These are phyloP conservation scores for Mesorhabditis sp. DNA, from an alignment of 2,888 invertebrate genomes.

Conservation along the genomic window DNA sequence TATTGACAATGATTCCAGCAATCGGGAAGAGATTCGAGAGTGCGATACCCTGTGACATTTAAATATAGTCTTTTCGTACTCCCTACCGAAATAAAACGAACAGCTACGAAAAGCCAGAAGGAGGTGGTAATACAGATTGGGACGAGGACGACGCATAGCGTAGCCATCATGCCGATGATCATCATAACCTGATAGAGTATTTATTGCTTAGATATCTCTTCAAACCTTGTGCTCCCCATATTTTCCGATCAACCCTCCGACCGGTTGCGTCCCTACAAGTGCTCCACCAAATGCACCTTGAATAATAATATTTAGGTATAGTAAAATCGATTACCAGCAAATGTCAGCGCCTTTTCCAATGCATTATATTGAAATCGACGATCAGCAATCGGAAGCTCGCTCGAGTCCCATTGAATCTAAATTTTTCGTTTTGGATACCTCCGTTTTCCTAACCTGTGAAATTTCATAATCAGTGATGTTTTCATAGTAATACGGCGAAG, in stretches of 20 bases:
- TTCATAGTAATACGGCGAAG: slow-evolving; percentile 31
- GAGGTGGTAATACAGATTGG: slow-evolving; percentile 27
- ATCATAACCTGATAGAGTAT: slow-evolving; percentile 24
- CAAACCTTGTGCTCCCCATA: slow-evolving; percentile 30
- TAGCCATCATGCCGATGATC: slow-evolving; percentile 23
- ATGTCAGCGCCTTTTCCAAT: slow-evolving; percentile 29
- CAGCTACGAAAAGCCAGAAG: slow-evolving; percentile 27
- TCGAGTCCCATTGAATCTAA: slow-evolving; percentile 27
- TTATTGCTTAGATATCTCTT: neutral
- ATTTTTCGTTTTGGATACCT: neutral
- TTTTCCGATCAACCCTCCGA: slow-evolving; percentile 20
- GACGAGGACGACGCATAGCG: slow-evolving; percentile 23
- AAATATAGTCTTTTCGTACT: slow-evolving; percentile 6
- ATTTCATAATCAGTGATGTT: slow-evolving; percentile 14
- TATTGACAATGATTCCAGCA: slow-evolving; percentile 36
- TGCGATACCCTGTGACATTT: slow-evolving; percentile 32
- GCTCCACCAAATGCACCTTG: slow-evolving; percentile 29
- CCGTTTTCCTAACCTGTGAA: neutral
- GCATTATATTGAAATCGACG: slow-evolving; percentile 32
- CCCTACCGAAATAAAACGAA: slow-evolving; percentile 22
- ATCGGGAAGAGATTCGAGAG: slow-evolving; percentile 42
- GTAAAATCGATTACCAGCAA: slow-evolving; percentile 21
- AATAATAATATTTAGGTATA: neutral
- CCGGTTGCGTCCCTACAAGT: slow-evolving; percentile 31
- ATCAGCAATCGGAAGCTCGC: slow-evolving; percentile 28